Percentiles rank a stretch among this genome's conserved stretches.
Evolutionary conservation across 2,113 vertebrate genomes (phyloP).

Genomic region (Oncorhynchus kisutch): DNA sequence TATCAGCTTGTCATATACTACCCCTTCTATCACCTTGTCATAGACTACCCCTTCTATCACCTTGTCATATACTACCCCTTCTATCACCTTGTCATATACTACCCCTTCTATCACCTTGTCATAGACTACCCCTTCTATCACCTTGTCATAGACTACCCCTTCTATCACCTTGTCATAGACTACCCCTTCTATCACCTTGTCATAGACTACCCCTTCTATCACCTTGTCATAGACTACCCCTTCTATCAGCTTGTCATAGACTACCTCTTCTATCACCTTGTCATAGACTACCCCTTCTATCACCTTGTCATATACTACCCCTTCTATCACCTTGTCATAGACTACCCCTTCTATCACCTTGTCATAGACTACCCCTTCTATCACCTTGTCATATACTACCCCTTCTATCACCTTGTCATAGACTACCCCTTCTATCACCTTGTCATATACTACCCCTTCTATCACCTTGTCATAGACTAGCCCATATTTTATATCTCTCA

Average conservation of each 20-base stretch:
- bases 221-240: too few species aligned
- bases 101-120: too few species aligned
- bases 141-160: background rate
- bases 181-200: too few species aligned
- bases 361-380: background rate
- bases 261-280: too few species aligned
- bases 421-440: too few species aligned
- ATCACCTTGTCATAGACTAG: constrained; percentile 3
- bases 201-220: too few species aligned
- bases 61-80: background rate
- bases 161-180: background rate
- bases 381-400: too few species aligned
- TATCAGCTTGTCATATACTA: constrained; percentile 2
- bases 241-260: too few species aligned
- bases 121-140: background rate
- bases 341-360: too few species aligned
- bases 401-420: too few species aligned
- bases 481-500: background rate
- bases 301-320: background rate
- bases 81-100: background rate
- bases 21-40: constrained; percentile 5
- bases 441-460: too few species aligned
- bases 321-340: background rate
- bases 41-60: background rate
- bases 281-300: constrained; percentile 18